Evolutionary conservation across 1,140 invertebrate genomes (phyloP).

Genomic region (Vanessa tameamea): DNA sequence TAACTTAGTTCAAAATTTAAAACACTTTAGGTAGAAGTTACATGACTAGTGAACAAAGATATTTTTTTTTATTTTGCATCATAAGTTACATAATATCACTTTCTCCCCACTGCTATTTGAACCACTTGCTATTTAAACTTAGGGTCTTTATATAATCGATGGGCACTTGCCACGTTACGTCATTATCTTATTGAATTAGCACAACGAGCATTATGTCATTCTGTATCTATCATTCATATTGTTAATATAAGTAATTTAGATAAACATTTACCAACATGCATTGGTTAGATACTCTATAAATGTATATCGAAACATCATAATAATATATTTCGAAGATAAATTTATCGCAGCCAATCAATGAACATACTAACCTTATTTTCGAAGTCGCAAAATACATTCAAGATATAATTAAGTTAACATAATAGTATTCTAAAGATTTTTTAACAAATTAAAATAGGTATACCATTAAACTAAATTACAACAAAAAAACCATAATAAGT

Average conservation of each 20-base stretch:
- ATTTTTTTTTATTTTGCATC: slow-evolving; percentile 13
- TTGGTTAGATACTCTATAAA: not conserved
- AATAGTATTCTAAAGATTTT: too few relatives aligned
- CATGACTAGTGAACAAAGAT: not conserved
- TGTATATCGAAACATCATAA: not conserved
- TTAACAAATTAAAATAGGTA: too few relatives aligned
- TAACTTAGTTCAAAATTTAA: not conserved
- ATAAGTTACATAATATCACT: slow-evolving; percentile 39
- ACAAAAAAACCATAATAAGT: too few relatives aligned
- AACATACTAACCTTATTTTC: slow-evolving; percentile 11
- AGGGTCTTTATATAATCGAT: slow-evolving; percentile 37
- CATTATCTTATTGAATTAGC: slow-evolving; percentile 30
- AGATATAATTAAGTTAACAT: too few relatives aligned
- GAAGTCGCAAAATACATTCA: not conserved
- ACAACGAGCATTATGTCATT: slow-evolving; percentile 26
- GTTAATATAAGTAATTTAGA: slow-evolving; percentile 2
- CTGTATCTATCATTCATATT: slow-evolving; percentile 12
- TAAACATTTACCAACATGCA: slow-evolving; percentile 12
- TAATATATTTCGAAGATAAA: slow-evolving; percentile 3
- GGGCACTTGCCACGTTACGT: slow-evolving; percentile 23
- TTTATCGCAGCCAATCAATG: not conserved
- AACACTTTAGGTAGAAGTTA: not conserved
- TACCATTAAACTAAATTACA: too few relatives aligned
- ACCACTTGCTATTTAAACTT: slow-evolving; percentile 33
- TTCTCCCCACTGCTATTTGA: slow-evolving; percentile 37